These are phyloP conservation scores for Brachionus angularis DNA, from an alignment of 1,140 invertebrate genomes.

Conservation along the genomic window DNA sequence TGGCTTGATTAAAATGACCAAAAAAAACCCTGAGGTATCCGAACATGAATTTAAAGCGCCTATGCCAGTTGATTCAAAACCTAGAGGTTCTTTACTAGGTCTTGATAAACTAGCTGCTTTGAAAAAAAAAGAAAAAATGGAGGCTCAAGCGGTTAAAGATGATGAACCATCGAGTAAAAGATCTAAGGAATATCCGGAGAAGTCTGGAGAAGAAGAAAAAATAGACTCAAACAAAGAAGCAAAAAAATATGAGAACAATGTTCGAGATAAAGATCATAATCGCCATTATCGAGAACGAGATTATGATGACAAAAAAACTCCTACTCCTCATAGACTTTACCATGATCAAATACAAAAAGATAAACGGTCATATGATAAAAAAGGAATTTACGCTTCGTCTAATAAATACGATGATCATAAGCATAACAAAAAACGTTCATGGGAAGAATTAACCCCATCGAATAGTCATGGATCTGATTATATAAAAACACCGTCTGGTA, in stretches of 20 bases:
- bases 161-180: conserved; percentile 14
- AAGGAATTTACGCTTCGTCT: conserved; percentile 23
- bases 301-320: conserved; percentile 22
- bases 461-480: neutral
- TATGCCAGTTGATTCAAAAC: conserved; percentile 15
- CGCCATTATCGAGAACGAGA: conserved; percentile 14
- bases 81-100: conserved; percentile 12
- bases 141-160: neutral
- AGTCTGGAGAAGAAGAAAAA: conserved; percentile 19
- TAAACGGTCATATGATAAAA: conserved; percentile 14
- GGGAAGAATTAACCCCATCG: neutral
- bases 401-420: neutral
- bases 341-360: neutral
- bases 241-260: too few relatives aligned
- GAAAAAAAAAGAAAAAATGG: conserved; percentile 35
- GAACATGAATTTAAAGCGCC: conserved; percentile 25
- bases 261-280: neutral
- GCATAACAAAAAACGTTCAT: neutral
- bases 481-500: conserved; percentile 5
- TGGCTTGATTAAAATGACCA: conserved; percentile 2
- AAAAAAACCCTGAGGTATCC: conserved; percentile 4
- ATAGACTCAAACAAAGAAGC: neutral
- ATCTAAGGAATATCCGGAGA: conserved; percentile 7
- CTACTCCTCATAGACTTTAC: conserved; percentile 25
- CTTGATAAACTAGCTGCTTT: conserved; percentile 24